Base-by-base conservation (phyloP, 2,797 vertebrate genomes). In the Bradypodion ventrale region DNA sequence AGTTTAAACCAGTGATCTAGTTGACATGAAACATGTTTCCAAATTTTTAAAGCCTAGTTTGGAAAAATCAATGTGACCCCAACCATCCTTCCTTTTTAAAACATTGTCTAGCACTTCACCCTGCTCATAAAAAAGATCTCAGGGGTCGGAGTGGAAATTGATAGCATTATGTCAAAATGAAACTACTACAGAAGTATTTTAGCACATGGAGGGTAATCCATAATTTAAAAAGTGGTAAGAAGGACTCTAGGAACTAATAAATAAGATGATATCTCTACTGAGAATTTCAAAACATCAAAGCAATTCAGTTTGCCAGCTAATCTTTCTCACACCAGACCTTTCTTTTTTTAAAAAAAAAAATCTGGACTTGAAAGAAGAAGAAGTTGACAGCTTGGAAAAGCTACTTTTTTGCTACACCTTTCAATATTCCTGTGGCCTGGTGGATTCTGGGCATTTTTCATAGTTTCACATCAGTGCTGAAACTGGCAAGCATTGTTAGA, bases 31-130 rank as follows among this genome's bases (percentile, higher is more conserved):
- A 65, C 74, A 56, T 69, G 44, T 69, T 83, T 37, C 35, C 8
- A 15, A 62, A 5, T 75, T 80, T 83, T 60, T 56, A 75, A 82
- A 75, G 5, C 21, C 56, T 90, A 16, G 8, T 69, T 27, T 81
- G 80, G 32, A 82, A 5, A 19, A 37, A 40, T 85, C 75, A 65
- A 65, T n/a, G 65, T 78, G 19, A 5, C 52, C 52, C 19, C 5
- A 56, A 5, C 52, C 19, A 15, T 19, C 52, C 23, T 7, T 79
- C 4, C 49, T 19, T 72, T 81, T 89, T 77, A 16, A 83, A 78
- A 21, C 21, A 2, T 52, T 3, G 49, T 68, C 69, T 77, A 83
- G 35, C 69, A 21, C 15, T 78, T 78, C 75, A 62, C 4, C 44
- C 69, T 65, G 44, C 65, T 66, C 74, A 25, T 65, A 85, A 16